Base-by-base conservation (phyloP, 2,113 vertebrate species). In the Notiomystis cincta region DNA sequence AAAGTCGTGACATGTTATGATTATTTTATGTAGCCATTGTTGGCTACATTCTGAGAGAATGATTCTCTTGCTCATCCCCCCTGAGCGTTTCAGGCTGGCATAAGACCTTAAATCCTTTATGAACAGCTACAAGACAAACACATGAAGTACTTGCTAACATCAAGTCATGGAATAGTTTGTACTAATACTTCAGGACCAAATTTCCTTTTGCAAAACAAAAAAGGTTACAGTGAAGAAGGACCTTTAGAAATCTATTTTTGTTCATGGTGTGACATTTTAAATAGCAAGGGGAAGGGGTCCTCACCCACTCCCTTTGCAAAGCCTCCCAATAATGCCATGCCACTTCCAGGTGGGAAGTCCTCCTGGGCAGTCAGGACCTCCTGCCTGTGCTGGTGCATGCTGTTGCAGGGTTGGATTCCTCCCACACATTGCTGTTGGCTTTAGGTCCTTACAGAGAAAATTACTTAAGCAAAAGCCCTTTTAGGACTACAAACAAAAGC, bases 301-400 rank as follows among this genome's bases (percentile, higher is more conserved):
- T 91, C 1, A 1, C 22, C 10, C 21, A 22, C 3, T 60, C 28
- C 38, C 47, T 75, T 85, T 84, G 44, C 50, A 88, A 61, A 82
- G 23, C 20, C 22, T 72, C 40, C 24, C 0, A 0, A 6, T 0
- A 4, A 12, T 60, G 62, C 80, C 9, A 15, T 6, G 3, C 9
- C 16, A 13, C 22, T 64, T 30, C 62, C 48, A 48, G 27, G 45
- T 12, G 17, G 53, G n/a, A 69, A n/a, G 15, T 44, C 27, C 70
- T 56, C 33, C 42, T 30, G 37, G 66, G 40, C 4, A 4, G 58
- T 48, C 40, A 67, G 67, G 53, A 56, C 13, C 28, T 54, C 31
- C 72, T 69, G 40, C n/a, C 20, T 4, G 4, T n/a, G n/a, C 56
- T 6, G 9, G 13, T 4, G 1, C 25, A 5, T 7, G 23, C 23